Conservation (phyloP, 2,797 vertebrate species). For the Spizella passerina region DNA sequence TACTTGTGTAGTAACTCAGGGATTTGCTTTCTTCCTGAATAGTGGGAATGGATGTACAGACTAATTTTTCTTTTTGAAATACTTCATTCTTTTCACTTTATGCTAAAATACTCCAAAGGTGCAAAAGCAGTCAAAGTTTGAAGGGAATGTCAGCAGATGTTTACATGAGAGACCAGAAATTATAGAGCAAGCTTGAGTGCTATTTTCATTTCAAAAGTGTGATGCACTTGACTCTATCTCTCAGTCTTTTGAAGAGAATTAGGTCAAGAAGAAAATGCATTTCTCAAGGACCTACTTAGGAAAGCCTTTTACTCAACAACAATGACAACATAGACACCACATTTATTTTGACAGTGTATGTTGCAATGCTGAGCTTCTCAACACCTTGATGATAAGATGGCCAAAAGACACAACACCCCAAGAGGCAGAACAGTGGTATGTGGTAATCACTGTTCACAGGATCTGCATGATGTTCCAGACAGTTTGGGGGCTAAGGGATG, state of each 20-base stretch:
- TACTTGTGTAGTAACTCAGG: not conserved
- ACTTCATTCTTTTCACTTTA: not conserved
- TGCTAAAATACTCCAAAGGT: not conserved
- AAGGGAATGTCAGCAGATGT: not conserved
- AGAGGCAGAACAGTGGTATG: not conserved
- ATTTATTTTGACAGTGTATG: not conserved
- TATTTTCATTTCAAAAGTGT: not conserved
- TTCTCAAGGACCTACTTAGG: constrained; percentile 34
- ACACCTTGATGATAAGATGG: not conserved
- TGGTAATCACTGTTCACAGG: not conserved
- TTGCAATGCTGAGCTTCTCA: not conserved
- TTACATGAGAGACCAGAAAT: not conserved
- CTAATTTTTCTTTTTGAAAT: not conserved
- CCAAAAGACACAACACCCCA: not conserved
- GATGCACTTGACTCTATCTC: not conserved
- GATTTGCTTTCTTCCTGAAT: not conserved
- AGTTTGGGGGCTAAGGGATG: not conserved
- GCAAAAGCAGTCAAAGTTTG: not conserved
- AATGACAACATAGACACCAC: not conserved
- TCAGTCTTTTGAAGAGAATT: not conserved
- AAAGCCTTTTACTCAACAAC: not conserved
- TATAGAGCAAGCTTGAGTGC: not conserved
- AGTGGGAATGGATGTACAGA: not conserved
- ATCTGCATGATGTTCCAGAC: not conserved
- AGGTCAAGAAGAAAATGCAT: constrained; percentile 7